A percentile compares a stretch with the other conserved stretches of the same genome.
phyloP scores from a whole-genome alignment of 1,140 invertebrate species.

The Latrodectus geometricus region DNA sequence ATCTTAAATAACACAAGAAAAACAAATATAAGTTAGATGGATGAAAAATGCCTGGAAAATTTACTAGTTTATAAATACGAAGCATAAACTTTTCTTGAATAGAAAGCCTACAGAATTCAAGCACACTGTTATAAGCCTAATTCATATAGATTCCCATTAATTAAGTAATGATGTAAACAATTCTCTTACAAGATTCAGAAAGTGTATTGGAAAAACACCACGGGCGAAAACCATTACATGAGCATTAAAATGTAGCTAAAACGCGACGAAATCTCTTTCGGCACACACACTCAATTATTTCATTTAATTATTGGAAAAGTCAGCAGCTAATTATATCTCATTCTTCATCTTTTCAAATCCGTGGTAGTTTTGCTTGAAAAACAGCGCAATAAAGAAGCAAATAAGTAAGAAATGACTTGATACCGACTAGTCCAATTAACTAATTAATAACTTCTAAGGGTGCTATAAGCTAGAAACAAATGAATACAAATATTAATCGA shows the following conservation, averaged over 20 bases:
- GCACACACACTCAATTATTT: background rate
- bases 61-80: too few species aligned
- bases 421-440: background rate
- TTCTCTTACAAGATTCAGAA: background rate
- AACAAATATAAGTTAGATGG: too few species aligned
- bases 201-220: background rate
- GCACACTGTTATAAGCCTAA: background rate
- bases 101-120: too few species aligned
- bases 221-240: background rate
- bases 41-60: too few species aligned
- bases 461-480: background rate
- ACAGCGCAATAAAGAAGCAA: background rate
- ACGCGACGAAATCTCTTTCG: background rate
- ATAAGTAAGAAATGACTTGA: background rate
- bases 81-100: too few species aligned
- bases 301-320: slow-evolving; percentile 1
- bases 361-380: background rate
- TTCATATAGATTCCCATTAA: background rate
- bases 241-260: background rate
- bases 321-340: background rate
- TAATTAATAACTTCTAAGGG: background rate
- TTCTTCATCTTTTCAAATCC: background rate
- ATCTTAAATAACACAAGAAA: too few species aligned
- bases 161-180: background rate
- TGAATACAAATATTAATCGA: too few species aligned